phyloP scores from a whole-genome alignment of 2,888 invertebrate species.

The Protonemura montana region DNA sequence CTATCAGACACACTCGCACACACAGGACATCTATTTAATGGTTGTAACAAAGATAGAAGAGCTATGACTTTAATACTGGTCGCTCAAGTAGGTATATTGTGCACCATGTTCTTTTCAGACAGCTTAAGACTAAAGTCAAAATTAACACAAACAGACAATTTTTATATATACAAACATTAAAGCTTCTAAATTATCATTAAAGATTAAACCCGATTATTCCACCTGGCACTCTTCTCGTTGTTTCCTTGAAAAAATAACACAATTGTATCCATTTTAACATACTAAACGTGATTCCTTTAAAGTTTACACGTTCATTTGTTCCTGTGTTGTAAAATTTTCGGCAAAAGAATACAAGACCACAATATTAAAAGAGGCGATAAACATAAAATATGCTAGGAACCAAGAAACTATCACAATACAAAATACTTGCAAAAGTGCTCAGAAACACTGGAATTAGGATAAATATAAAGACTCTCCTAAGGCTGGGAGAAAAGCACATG shows the following conservation, averaged over 20 bases:
- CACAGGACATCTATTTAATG: background rate
- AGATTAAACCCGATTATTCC: background rate
- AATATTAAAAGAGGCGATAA: background rate
- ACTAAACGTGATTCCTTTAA: background rate
- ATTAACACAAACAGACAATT: background rate
- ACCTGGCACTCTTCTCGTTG: background rate
- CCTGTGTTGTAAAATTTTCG: background rate
- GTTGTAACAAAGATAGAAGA: background rate
- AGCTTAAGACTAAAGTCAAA: background rate
- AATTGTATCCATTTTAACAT: background rate
- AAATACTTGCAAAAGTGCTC: constrained; percentile 4
- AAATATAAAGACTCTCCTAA: background rate
- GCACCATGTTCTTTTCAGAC: background rate
- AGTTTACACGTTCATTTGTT: background rate
- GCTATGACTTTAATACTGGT: background rate
- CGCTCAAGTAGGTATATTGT: background rate
- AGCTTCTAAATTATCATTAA: background rate
- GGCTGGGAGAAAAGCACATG: background rate
- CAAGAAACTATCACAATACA: constrained; percentile 5
- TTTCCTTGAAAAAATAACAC: background rate
- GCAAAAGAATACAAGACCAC: background rate
- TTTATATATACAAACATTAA: background rate
- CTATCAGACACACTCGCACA: background rate
- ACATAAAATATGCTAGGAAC: background rate
- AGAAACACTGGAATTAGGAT: constrained; percentile 4